Base-by-base conservation (phyloP, 2,888 invertebrate genomes). In the Galerucella pusilla region DNA sequence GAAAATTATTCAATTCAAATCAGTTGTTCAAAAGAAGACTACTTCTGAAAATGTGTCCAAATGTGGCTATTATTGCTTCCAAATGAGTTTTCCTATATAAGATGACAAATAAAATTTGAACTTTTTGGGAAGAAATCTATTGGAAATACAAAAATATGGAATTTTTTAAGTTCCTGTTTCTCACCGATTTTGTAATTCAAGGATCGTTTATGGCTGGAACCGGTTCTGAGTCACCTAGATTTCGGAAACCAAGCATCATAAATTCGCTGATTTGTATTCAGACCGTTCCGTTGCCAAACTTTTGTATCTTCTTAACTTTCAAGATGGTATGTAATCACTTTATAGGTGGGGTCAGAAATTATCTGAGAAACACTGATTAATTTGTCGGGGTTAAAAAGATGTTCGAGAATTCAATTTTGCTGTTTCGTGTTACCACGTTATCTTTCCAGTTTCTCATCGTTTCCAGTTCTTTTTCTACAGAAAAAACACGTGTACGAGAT, bases 241-340 rank as follows among this genome's bases (percentile, higher is more conserved):
- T 83, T 82, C 80, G 77, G 83, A 81, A 84, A 83, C 82, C 81
- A 80, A 83, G 82, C 84, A 79, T 80, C 81, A 81, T 82, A 87
- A 87, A 87, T 87, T 81, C 83, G 82, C 82, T 85, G 80, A 84
- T 87, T 87, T 86, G 86, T 87, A 87, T 87, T 86, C 87, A 80
- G 82, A 83, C 83, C 84, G 82, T 76, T 77, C 78, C 76, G 78
- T 75, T 82, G 78, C 80, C 83, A 78, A 85, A 86, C 85, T 86
- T 86, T 85, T 86, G 85, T 86, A 85, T 86, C 86, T 86, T 85
- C 84, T 85, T 84, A 84, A 83, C 85, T 84, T 67, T 79, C 82
- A 82, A 83, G 84, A 84, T 83, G 84, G 83, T 84, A 81, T 82
- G 83, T 84, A 84, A 84, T 84, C 83, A 82, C 83, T 83, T 84